Evolutionary conservation across 30 jellyfish, hydroid and myxozoan species (phyloP), one percentile per base, ranked within the genome.

Genomic region (Pelagia noctiluca): DNA sequence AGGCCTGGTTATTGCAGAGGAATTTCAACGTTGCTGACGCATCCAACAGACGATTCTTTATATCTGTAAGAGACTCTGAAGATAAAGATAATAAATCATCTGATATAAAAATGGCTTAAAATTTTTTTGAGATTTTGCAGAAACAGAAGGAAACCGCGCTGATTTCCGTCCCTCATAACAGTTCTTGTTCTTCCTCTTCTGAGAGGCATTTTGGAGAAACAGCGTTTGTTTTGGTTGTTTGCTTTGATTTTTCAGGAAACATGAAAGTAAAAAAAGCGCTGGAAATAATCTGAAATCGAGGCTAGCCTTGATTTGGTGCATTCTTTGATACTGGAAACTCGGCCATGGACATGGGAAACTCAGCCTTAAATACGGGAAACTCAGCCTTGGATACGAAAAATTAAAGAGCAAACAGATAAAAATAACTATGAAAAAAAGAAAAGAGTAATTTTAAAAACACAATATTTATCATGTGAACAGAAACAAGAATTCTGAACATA

Each of bases 61-160:
- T 65, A 53, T 65, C 78, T 11, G 34, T 53, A n/a, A 65, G 52
- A 53, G 78, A 65, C 52, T 65, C 78, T 65, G 78, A 65, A n/a
- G n/a, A n/a, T n/a, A n/a, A n/a, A n/a, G n/a, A n/a, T n/a, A n/a
- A n/a, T n/a, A n/a, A n/a, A n/a, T n/a, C n/a, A n/a, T n/a, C n/a
- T n/a, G n/a, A n/a, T n/a, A 28, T 65, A 24, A 65, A 65, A 28
- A 65, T 5, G 4, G 78, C 0, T 28, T 1, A 65, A 1, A 0
- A 65, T 0, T 25, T 26, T 53, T 28, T 65, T 65, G n/a, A 65
- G 34, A 65, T 65, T 65, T 28, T 35, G 53, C 34, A 28, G 34
- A 26, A 65, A 65, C 25, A 65, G 25, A 23, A 65, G 53, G 24
- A 65, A 65, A 1, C 52, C 78, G 21, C 50, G 38, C 78, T 65